Conservation (phyloP, 2,797 vertebrate species). For the Darevskia mixta region DNA sequence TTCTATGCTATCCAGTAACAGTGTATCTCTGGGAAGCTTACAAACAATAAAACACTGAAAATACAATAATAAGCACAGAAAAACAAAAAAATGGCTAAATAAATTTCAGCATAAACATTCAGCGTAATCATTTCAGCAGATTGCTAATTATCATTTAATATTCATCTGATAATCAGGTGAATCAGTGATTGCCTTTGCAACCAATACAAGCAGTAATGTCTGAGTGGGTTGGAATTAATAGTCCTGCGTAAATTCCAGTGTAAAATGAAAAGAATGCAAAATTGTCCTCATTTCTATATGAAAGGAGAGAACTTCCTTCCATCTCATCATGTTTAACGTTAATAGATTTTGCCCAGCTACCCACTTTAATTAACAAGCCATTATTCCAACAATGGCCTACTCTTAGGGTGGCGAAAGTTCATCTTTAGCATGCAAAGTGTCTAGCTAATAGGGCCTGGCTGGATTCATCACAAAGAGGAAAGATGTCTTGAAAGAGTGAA, state of each 20-base stretch:
- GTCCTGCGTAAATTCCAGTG: constrained; percentile 5
- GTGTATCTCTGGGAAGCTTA: too few relatives aligned
- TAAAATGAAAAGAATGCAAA: constrained; percentile 6
- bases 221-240: not conserved
- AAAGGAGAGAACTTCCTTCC: constrained; percentile 38
- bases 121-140: not conserved
- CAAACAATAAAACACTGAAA: not conserved
- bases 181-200: constrained; percentile 5
- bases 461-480: constrained; percentile 53
- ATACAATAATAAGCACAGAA: not conserved
- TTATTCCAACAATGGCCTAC: constrained; percentile 46
- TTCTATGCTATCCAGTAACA: too few relatives aligned
- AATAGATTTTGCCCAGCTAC: constrained; percentile 50
- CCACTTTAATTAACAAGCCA: constrained; percentile 58
- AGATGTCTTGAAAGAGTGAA: constrained; percentile 56
- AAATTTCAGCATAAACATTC: not conserved
- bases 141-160: constrained; percentile 31
- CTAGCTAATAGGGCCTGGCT: constrained; percentile 47
- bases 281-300: constrained; percentile 36
- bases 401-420: constrained; percentile 24
- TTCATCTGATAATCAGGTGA: not conserved
- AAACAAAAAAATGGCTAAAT: not conserved
- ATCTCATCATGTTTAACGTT: constrained; percentile 46
- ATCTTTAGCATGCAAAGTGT: constrained; percentile 23
- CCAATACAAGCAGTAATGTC: constrained; percentile 11